Evolutionary conservation across 92 coral and sea anemone genomes (phyloP).

Genomic region (Porites rus): DNA sequence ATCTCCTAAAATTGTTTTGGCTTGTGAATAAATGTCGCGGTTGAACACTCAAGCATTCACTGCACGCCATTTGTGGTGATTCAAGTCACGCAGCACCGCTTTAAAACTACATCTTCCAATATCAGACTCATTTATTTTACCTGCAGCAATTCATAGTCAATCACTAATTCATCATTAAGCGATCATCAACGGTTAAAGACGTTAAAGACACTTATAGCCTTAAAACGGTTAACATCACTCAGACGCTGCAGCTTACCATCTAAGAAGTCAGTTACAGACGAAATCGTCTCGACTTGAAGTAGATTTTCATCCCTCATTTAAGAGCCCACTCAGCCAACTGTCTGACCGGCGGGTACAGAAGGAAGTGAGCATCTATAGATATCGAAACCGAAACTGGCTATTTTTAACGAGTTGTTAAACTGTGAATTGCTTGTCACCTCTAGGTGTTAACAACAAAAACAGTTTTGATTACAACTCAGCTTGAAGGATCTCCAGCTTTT

Average conservation of each 20-base stretch:
- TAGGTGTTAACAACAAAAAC: neutral
- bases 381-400: neutral
- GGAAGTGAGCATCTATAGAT: too few species aligned
- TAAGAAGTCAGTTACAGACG: too few species aligned
- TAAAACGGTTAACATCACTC: too few species aligned
- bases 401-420: neutral
- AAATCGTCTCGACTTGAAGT: too few species aligned
- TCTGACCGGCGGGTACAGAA: too few species aligned
- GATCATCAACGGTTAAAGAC: neutral
- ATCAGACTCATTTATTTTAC: neutral
- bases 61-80: neutral
- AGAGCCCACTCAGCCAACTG: too few species aligned
- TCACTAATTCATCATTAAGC: neutral
- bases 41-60: neutral
- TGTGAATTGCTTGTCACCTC: slow-evolving; percentile 3
- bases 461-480: neutral
- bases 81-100: slow-evolving; percentile 9
- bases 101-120: neutral
- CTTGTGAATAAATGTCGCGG: slow-evolving; percentile 43
- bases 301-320: too few species aligned
- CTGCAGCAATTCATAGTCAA: slow-evolving; percentile 5
- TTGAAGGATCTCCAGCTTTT: neutral
- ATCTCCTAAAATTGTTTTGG: slow-evolving; percentile 18
- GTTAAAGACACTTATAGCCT: too few species aligned
- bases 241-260: too few species aligned